Evolutionary conservation across 2,113 vertebrate species (phyloP), one percentile per base, ranked within the genome.

Genomic region (Eudyptes chrysolophus): DNA sequence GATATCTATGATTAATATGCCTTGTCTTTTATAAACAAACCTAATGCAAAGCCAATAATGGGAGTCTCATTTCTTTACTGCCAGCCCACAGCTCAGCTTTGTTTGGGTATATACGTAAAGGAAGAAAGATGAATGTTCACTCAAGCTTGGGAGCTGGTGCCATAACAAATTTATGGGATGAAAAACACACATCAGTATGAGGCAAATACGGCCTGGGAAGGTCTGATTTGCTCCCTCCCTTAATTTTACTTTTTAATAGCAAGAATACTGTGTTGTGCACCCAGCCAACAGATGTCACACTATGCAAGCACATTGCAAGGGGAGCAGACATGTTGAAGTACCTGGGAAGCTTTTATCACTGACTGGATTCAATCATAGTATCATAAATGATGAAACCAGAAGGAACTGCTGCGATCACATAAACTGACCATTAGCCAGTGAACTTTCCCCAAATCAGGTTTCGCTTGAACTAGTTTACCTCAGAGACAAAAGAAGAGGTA

Each of bases 11-110:
- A 98, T 98, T 97, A 98, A 98, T 98, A 96, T 60, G 89, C 90
- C 97, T 92, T 97, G 97, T 97, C 97, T 97, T 95, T 90, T 95
- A 94, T 97, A 97, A 97, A 98, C 97, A 98, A 98, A 98, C 97
- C 96, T 97, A 97, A 97, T 96, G 96, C 96, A 96, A 97, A 97
- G 90, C 97, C 97, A 92, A 93, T 98, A 98, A 98, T 95, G 96
- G 84, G 93, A 96, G 64, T 55, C 97, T 92, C 71, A 36, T 96
- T 93, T 93, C 93, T 97, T 97, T 94, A 96, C 95, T 97, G 83
- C 86, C 89, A 94, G 60, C 91, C 61, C 93, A 49, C 88, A 77
- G 79, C 91, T 89, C 26, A 14, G 88, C 87, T 87, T 95, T 95
- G 83, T 92, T 94, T 84, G 69, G 81, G 61, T 92, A 16, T 93